Evolutionary conservation across 2,888 invertebrate species (phyloP), one percentile per base, ranked within the genome.

Genomic region (Xestia sexstrigata): DNA sequence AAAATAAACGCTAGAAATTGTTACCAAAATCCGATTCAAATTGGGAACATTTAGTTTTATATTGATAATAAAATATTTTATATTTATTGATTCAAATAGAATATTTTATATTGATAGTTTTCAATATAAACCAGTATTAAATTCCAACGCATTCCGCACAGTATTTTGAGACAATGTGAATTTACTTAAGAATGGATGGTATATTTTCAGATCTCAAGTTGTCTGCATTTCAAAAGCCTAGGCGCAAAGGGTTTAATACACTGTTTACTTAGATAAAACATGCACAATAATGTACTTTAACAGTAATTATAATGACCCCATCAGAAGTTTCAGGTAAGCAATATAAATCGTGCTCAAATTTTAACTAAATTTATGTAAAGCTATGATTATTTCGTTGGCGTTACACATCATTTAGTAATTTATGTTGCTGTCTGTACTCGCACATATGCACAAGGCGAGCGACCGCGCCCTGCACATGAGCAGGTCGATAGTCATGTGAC

Each of bases 361-460:
- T 60, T 26, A 65, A 65, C 9, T 17, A 62, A 26, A 11, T 5
- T 5, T 11, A n/a, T 23, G 13, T 63, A 42, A 39, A 49, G 8
- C 9, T 35, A n/a, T 26, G 20, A 26, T 15, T 68, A 26, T 49
- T 74, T 30, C 7, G n/a, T 9, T 62, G 30, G 23, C 84, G 42
- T 55, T 85, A 74, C 67, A 66, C 35, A 79, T 60, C 45, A 77
- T 52, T 79, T 15, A 79, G 60, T 70, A 67, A 72, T 82, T 72
- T 72, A 77, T 78, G 62, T 79, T 89, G 88, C 83, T 81, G 74
- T 78, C 91, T 62, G 63, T 92, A 91, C 76, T 82, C 84, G 87
- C 88, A 88, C 90, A 90, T 91, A 86, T 92, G 91, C 83, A 88
- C 93, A 93, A 93, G 93, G 93, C 91, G 82, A 93, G 87, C 93